Evolutionary conservation across 2,888 invertebrate genomes (phyloP).

Genomic region (Rhogogaster chlorosoma): DNA sequence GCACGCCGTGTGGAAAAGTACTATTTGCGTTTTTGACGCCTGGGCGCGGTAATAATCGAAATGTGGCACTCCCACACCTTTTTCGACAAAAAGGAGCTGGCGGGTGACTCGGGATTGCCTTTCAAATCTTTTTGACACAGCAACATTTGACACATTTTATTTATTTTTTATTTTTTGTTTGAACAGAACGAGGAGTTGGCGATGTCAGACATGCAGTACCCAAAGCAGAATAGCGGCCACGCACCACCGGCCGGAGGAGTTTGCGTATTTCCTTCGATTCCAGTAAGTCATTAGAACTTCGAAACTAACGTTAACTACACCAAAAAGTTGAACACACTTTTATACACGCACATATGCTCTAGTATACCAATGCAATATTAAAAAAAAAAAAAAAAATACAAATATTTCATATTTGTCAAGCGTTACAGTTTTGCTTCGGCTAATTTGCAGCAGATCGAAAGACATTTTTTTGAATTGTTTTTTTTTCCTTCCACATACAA

Average conservation of each 20-base stretch:
- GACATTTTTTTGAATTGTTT: not conserved
- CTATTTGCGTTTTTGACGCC: too few relatives aligned
- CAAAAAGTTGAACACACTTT: constrained; percentile 32
- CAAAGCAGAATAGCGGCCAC: constrained; percentile 79
- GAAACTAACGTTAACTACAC: constrained; percentile 23
- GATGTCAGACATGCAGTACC: constrained; percentile 87
- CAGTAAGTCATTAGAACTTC: constrained; percentile 71
- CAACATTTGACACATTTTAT: constrained; percentile 53
- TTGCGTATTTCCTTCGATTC: constrained; percentile 78
- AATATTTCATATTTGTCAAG: not conserved
- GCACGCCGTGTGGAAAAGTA: too few relatives aligned
- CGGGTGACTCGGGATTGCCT: too few relatives aligned
- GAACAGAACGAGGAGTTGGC: constrained; percentile 88
- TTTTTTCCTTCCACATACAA: not conserved
- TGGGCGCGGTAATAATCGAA: too few relatives aligned
- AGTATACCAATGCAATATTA: not conserved
- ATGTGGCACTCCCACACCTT: too few relatives aligned
- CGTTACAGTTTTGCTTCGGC: not conserved
- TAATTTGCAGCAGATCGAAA: not conserved
- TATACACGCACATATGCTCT: constrained; percentile 27
- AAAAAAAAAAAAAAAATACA: not conserved
- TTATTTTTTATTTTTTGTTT: constrained; percentile 59
- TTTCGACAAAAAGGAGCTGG: too few relatives aligned
- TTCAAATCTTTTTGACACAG: not conserved
- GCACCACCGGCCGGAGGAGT: constrained; percentile 78